These are phyloP conservation scores for Vanacampus margaritifer DNA, from an alignment of 2,113 vertebrate species.

Conservation along the genomic window DNA sequence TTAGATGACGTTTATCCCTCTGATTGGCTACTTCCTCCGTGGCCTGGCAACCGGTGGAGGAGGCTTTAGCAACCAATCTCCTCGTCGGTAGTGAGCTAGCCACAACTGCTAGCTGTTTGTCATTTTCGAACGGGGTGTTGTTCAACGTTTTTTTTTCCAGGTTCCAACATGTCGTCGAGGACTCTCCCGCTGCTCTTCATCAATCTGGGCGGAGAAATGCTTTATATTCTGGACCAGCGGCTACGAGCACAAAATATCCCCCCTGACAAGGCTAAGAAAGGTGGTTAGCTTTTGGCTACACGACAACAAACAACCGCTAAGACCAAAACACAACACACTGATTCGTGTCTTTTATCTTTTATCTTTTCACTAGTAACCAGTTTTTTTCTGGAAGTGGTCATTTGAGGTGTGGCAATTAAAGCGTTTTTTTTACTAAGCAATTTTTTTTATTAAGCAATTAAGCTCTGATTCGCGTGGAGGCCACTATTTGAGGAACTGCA, in stretches of 20 bases:
- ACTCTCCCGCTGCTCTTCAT: slow-evolving; percentile 91
- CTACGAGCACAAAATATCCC: slow-evolving; percentile 93
- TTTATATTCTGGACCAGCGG: slow-evolving; percentile 93
- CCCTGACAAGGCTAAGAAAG: slow-evolving; percentile 90
- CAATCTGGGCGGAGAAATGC: slow-evolving; percentile 95
- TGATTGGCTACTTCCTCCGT: slow-evolving; percentile 73
- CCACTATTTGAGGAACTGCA: too few species aligned
- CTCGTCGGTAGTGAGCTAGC: slow-evolving; percentile 16
- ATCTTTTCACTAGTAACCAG: too few species aligned
- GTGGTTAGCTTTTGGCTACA: slow-evolving; percentile 65
- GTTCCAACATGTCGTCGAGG: slow-evolving; percentile 77
- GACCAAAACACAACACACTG: background rate
- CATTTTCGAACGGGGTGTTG: background rate
- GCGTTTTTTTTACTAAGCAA: too few species aligned
- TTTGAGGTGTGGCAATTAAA: too few species aligned
- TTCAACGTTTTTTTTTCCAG: background rate
- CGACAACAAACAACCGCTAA: background rate
- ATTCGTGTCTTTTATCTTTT: too few species aligned
- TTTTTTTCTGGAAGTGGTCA: too few species aligned
- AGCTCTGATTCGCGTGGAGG: too few species aligned
- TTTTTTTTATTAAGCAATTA: too few species aligned
- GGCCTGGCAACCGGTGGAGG: slow-evolving; percentile 70
- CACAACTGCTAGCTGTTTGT: background rate
- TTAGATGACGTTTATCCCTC: background rate
- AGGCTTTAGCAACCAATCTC: slow-evolving; percentile 46